Percentiles rank a stretch among this genome's conserved stretches.
Conservation (phyloP, 2,113 vertebrate genomes). For the Scatophagus argus region DNA sequence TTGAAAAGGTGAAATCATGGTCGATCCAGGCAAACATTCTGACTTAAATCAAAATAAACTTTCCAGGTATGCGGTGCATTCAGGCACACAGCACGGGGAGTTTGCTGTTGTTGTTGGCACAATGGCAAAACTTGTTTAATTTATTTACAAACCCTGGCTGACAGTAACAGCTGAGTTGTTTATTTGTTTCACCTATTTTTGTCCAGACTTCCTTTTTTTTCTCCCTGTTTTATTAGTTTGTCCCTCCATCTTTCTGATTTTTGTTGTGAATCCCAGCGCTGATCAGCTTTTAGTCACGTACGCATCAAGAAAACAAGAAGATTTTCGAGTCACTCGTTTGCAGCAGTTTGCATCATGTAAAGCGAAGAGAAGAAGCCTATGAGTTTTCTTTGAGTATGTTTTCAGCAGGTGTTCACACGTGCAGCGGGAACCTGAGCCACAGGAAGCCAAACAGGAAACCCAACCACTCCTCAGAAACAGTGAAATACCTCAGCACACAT, state of each 20-base stretch:
- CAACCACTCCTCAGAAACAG: too few relatives aligned
- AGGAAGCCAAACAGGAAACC: background rate
- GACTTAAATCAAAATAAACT: background rate
- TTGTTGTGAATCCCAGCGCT: too few relatives aligned
- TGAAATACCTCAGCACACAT: background rate
- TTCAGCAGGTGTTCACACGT: background rate
- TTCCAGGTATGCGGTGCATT: background rate
- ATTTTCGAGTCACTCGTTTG: background rate
- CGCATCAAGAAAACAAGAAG: too few relatives aligned
- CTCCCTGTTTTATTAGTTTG: too few relatives aligned
- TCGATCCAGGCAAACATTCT: background rate
- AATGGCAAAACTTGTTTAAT: background rate
- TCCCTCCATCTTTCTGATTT: too few relatives aligned
- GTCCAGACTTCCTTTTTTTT: too few relatives aligned
- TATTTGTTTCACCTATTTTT: background rate
- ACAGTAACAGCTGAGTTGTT: background rate
- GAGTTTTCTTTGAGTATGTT: background rate
- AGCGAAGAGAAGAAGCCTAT: background rate
- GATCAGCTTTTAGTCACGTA: too few relatives aligned
- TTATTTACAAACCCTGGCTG: background rate
- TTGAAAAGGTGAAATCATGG: background rate
- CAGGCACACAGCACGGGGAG: background rate
- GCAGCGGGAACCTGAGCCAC: background rate
- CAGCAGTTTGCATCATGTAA: background rate
- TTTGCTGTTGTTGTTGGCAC: background rate